Evolutionary conservation across 2,797 vertebrate species (phyloP).

Genomic region (Chaunax sp.): DNA sequence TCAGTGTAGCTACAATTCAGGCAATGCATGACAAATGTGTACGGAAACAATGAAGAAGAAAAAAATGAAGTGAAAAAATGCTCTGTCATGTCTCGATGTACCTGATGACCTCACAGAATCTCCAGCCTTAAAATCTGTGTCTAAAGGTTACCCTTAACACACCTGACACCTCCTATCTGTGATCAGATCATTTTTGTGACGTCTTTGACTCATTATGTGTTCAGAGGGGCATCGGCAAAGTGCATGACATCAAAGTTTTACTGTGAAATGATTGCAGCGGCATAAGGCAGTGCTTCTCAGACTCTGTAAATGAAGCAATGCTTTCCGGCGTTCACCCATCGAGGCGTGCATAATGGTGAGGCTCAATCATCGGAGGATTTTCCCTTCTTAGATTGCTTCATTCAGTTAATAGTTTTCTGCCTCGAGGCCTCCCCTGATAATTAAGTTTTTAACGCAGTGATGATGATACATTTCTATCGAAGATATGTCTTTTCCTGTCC

Average conservation of each 20-base stretch:
- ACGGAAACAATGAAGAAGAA: too few species aligned
- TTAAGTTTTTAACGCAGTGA: conserved; percentile 34
- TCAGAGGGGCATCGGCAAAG: neutral
- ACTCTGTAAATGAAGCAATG: conserved; percentile 41
- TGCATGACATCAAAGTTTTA: conserved; percentile 16
- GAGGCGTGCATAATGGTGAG: conserved; percentile 39
- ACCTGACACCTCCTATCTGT: neutral
- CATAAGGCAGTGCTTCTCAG: conserved; percentile 27
- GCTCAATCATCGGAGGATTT: conserved; percentile 48
- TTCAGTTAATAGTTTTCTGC: conserved; percentile 40
- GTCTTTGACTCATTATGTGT: too few species aligned
- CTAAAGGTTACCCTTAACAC: conserved; percentile 11
- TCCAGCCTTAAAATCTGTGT: conserved; percentile 29
- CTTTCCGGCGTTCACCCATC: conserved; percentile 18
- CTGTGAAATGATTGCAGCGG: conserved; percentile 18
- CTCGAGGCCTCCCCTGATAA: conserved; percentile 27
- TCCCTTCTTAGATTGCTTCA: conserved; percentile 53
- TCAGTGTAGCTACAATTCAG: too few species aligned
- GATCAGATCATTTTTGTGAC: neutral
- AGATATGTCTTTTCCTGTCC: conserved; percentile 21
- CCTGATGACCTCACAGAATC: conserved; percentile 35
- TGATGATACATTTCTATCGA: conserved; percentile 30
- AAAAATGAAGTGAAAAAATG: too few species aligned
- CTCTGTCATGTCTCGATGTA: too few species aligned
- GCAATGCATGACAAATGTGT: too few species aligned